Evolutionary conservation across 2,113 vertebrate genomes (phyloP), one percentile per base, ranked within the genome.

Genomic region (Sturnus vulgaris): DNA sequence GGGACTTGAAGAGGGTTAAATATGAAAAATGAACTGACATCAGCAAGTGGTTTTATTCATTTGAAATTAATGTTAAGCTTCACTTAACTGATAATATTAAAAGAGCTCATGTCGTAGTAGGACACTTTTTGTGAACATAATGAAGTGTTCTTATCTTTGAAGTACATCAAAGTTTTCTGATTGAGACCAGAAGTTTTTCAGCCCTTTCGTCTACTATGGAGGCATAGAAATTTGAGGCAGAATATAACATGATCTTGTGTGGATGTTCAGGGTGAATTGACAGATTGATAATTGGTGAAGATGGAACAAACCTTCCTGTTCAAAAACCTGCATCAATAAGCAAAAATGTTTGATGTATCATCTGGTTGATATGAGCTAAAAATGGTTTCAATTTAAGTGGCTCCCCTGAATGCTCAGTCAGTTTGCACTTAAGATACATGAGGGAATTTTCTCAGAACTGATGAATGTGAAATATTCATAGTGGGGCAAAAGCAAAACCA

Each of bases 331-430:
- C 37, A 64, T 88, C 79, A 86, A 82, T 94, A 95, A 88, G 82
- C 12, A 71, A 93, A 95, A 82, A 22, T 84, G 12, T 93, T 92
- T 90, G 72, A 90, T 78, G 12, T 88, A 57, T 94, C 37, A 22
- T 90, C 53, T 84, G 33, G 64, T 86, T 90, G 71, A 55, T 75
- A 81, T 35, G 12, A 90, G 40, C 44, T 86, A 81, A 56, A 92
- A 79, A 75, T 56, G n/a, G n/a, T 76, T 92, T 86, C 69, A 91
- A 61, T 96, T 93, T 86, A 88, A 94, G 77, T 86, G 72, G 82
- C 72, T 88, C 76, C 88, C 82, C 65, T 81, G 65, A 92, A 92
- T 0, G 20, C 5, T 93, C 75, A 56, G 71, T 77, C 79, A 68
- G 56, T 50, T 83, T 93, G 57, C 49, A 39, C 40, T 68, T 60